A percentile compares a stretch with the other conserved stretches of the same genome.
Evolutionary conservation across 2,888 invertebrate genomes (phyloP).

Genomic region (Agapetus fuscipes): DNA sequence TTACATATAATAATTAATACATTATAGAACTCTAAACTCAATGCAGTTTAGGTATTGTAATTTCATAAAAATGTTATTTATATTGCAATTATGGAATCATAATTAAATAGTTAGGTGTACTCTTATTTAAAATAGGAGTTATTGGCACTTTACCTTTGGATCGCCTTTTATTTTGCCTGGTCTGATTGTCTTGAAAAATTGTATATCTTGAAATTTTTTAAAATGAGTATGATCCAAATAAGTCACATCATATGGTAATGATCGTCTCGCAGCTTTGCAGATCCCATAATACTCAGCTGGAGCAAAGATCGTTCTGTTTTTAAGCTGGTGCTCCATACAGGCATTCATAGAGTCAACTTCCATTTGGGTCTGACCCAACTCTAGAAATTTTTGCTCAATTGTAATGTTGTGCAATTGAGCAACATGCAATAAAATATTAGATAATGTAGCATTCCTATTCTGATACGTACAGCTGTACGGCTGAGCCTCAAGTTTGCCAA

Average conservation of each 20-base stretch:
- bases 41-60: too few relatives aligned
- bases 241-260: conserved; percentile 17
- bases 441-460: conserved; percentile 1
- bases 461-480: conserved; percentile 1
- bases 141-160: too few relatives aligned
- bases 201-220: conserved; percentile 9
- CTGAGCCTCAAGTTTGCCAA: too few relatives aligned
- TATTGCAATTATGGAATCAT: too few relatives aligned
- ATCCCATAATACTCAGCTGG: conserved; percentile 18
- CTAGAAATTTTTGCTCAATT: conserved; percentile 12
- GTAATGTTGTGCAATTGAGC: background rate
- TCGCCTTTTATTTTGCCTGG: conserved; percentile 17
- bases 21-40: too few relatives aligned
- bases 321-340: background rate
- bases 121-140: too few relatives aligned
- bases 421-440: background rate
- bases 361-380: conserved; percentile 12
- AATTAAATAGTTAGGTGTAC: too few relatives aligned
- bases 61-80: too few relatives aligned
- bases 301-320: background rate
- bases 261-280: conserved; percentile 15
- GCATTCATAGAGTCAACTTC: conserved; percentile 9
- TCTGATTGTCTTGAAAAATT: conserved; percentile 11
- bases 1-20: too few relatives aligned
- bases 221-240: conserved; percentile 15